These are phyloP conservation scores for Hyperoplus lanceolatus DNA, from an alignment of 2,797 vertebrate genomes.

Conservation along the genomic window DNA sequence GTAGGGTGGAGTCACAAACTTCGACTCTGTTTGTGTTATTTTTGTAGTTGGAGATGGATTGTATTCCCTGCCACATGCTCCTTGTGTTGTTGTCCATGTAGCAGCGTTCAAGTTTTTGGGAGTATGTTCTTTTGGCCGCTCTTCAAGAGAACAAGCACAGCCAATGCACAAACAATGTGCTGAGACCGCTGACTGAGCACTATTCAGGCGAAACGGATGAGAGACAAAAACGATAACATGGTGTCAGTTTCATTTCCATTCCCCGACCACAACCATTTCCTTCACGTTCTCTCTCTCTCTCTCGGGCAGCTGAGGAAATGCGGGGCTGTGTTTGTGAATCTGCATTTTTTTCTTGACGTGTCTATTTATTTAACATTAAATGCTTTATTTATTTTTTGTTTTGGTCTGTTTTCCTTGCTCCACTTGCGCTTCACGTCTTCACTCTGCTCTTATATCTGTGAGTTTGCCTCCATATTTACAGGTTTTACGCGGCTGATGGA, in stretches of 20 bases:
- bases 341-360: background rate
- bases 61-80: no score
- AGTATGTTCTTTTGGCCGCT: no score
- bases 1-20: no score
- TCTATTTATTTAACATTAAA: conserved; percentile 33
- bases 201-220: conserved; percentile 30
- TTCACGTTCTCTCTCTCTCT: no score
- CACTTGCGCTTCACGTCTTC: background rate
- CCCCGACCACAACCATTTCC: no score
- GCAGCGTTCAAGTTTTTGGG: no score
- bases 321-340: background rate
- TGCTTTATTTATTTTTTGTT: conserved; percentile 9
- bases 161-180: background rate
- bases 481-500: conserved; percentile 19
- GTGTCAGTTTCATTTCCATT: conserved; percentile 18
- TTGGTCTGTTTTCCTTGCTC: background rate
- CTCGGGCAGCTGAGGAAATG: no score
- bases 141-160: background rate
- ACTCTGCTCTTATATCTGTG: conserved; percentile 13
- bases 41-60: no score
- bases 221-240: conserved; percentile 14
- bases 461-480: conserved; percentile 36
- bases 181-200: background rate
- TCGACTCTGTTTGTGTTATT: no score
- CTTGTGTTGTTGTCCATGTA: no score